Conservation (phyloP, 2,797 vertebrate species). For the Rhincodon typus region DNA sequence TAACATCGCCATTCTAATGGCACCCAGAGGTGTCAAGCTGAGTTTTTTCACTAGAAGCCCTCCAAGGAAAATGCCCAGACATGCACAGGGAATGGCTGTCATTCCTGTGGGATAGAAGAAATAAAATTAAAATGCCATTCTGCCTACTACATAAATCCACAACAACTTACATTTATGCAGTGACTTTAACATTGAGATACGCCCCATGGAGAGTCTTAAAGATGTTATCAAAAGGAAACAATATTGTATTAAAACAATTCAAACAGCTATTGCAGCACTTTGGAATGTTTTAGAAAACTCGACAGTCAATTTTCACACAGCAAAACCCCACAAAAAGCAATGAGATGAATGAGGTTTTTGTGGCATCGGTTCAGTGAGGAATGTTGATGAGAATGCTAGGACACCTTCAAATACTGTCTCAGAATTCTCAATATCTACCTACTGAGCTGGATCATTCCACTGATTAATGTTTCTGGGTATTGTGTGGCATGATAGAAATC, state of each 20-base stretch:
- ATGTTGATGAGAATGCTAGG: neutral
- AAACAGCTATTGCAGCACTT: too few relatives aligned
- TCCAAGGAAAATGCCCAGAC: constrained; percentile 94
- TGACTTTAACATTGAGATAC: neutral
- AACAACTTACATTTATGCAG: neutral
- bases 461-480: neutral
- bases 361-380: neutral
- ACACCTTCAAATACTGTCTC: neutral
- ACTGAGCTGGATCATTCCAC: neutral
- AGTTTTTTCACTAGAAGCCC: constrained; percentile 96
- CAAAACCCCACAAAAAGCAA: too few relatives aligned
- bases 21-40: constrained; percentile 86
- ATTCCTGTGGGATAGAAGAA: constrained; percentile 65
- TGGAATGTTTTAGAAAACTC: too few relatives aligned
- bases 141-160: neutral
- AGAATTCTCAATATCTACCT: neutral
- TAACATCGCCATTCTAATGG: constrained; percentile 94
- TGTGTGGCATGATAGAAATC: too few relatives aligned
- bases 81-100: constrained; percentile 95
- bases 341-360: neutral
- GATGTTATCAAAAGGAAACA: neutral
- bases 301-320: too few relatives aligned
- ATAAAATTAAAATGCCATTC: neutral
- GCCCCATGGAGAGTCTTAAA: neutral
- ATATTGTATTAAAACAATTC: neutral